Evolutionary conservation across 2,888 invertebrate species (phyloP), one percentile per base, ranked within the genome.

Genomic region (Pseudanteris insignis): DNA sequence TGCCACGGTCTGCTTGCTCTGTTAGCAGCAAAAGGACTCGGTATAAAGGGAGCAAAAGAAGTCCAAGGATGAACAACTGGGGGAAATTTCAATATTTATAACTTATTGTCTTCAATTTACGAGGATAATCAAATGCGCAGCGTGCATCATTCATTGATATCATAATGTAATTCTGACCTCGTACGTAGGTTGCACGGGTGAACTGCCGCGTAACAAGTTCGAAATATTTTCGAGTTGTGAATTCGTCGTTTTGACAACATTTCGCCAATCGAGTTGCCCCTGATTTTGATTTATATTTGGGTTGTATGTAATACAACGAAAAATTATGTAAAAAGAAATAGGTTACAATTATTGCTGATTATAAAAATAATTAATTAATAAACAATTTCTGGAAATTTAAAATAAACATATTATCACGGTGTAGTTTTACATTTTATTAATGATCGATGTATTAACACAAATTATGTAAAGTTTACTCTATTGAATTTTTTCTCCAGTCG

Each of bases 71-170:
- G 40, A 65, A 61, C 66, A 65, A 64, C 55, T 69, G 64, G 47
- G 61, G 67, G 66, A 58, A 58, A 74, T 76, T 75, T 75, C 71
- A 78, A 78, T 78, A 79, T 79, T 78, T 78, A 77, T 77, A 76
- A 77, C 73, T 75, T 78, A 77, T 77, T 76, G 76, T 78, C 68
- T 74, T 69, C 68, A 71, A 73, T 71, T 74, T 71, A 69, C 69
- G 68, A 67, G 65, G 59, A 69, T 67, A 70, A 69, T 69, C 64
- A 67, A 62, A 64, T 59, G 50, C 63, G 50, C 38, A 58, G 63
- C 48, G 62, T 57, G 53, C 43, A 53, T 58, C 62, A 53, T 58
- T 63, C 48, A 58, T 58, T 58, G 58, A 50, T 54, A 53, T 47
- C 62, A 47, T 58, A 58, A 58, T 62, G 62, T 36, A 48, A 37